Percentiles rank a stretch among this genome's conserved stretches.
phyloP scores from a whole-genome alignment of 2,797 vertebrate species.

The Salarias fasciatus region DNA sequence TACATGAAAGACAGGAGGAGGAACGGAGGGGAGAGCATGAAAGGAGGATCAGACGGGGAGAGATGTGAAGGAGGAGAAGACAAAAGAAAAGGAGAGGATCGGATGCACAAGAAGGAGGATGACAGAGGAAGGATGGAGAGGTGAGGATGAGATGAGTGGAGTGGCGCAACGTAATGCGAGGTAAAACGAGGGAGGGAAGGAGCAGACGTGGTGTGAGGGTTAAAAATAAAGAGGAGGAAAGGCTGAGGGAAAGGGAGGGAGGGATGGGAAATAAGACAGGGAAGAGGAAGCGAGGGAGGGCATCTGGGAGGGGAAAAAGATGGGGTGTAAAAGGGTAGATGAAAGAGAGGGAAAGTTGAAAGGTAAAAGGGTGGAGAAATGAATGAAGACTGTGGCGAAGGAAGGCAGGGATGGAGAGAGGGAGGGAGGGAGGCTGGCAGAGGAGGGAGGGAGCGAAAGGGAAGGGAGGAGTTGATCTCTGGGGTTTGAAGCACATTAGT shows the following conservation, averaged over 20 bases:
- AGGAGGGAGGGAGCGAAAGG: constrained; percentile 38
- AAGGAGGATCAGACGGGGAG: not conserved
- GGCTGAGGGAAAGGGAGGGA: constrained; percentile 24
- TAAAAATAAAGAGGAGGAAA: constrained; percentile 23
- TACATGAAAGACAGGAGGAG: constrained; percentile 53
- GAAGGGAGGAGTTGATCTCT: constrained; percentile 81
- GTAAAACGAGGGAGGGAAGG: constrained; percentile 9
- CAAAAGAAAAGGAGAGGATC: not conserved
- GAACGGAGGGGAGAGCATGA: not conserved
- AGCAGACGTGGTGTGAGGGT: constrained; percentile 12
- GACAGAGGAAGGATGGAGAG: constrained; percentile 4
- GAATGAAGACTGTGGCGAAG: constrained; percentile 61
- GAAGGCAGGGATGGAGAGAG: constrained; percentile 62
- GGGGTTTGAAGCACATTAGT: constrained; percentile 84
- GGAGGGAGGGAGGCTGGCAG: constrained; percentile 48
- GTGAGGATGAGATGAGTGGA: constrained; percentile 27
- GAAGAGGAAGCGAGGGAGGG: constrained; percentile 50
- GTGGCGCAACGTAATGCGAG: constrained; percentile 36
- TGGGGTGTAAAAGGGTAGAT: constrained; percentile 59
- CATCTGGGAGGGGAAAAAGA: constrained; percentile 57
- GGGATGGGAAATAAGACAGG: constrained; percentile 49
- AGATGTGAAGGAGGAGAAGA: not conserved
- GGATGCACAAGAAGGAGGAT: too few relatives aligned
- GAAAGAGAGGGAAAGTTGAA: constrained; percentile 75
- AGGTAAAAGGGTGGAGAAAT: constrained; percentile 69